Conservation (phyloP, 1,140 invertebrate species). For the Microvelia longipes region DNA sequence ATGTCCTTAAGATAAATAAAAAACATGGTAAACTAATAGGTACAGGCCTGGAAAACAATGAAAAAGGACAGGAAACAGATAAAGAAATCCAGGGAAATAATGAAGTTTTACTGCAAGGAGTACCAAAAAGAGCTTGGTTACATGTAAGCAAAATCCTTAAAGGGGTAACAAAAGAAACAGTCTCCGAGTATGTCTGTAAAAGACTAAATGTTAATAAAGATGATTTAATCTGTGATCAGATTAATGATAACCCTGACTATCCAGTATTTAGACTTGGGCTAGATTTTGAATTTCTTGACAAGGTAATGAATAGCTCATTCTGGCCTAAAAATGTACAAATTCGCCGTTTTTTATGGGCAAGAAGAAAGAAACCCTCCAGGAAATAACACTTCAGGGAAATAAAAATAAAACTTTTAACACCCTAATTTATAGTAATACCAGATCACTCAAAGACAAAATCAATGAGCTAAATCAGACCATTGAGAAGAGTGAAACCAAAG, state of each 20-base stretch:
- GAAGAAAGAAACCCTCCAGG: no score
- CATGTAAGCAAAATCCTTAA: background rate
- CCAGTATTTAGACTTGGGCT: no score
- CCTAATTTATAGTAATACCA: background rate
- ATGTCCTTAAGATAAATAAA: no score
- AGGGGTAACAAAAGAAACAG: background rate
- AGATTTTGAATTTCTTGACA: no score
- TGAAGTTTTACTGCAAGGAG: background rate
- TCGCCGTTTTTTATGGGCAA: no score
- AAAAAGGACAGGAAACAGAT: background rate
- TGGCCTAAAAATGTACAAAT: no score
- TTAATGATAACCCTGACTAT: background rate
- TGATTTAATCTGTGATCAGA: background rate
- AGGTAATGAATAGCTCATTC: no score
- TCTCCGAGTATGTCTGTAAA: background rate
- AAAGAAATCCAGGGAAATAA: background rate
- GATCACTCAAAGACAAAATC: background rate
- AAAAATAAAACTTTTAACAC: background rate
- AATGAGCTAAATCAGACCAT: background rate
- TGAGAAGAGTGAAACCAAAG: background rate
- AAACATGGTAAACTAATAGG: no score
- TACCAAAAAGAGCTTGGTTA: background rate
- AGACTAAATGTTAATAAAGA: background rate
- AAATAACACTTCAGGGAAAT: no score
- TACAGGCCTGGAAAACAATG: background rate